These are phyloP conservation scores for Bufo gargarizans DNA, from an alignment of 2,113 vertebrate genomes.

Conservation along the genomic window DNA sequence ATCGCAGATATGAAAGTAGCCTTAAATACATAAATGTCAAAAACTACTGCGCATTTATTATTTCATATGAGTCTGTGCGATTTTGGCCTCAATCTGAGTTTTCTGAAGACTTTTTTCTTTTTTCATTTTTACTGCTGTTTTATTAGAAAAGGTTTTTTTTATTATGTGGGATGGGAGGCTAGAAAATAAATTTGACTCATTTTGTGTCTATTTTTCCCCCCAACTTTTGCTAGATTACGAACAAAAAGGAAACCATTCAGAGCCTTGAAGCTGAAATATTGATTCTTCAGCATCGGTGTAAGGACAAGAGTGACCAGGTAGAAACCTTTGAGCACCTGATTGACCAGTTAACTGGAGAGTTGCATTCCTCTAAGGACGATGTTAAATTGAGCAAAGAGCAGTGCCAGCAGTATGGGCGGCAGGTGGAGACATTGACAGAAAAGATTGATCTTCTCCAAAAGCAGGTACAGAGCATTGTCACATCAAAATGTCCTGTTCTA, in stretches of 20 bases:
- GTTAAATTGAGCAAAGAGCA: constrained; percentile 64
- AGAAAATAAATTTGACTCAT: neutral
- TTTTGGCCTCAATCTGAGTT: neutral
- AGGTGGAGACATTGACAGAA: constrained; percentile 59
- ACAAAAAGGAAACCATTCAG: constrained; percentile 60
- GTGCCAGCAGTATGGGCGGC: constrained; percentile 58
- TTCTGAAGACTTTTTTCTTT: neutral
- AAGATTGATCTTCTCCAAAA: constrained; percentile 65
- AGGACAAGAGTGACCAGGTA: constrained; percentile 68
- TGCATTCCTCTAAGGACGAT: constrained; percentile 64
- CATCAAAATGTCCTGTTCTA: neutral
- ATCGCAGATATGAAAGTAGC: neutral
- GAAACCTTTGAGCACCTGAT: constrained; percentile 69
- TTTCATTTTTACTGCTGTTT: too few species aligned
- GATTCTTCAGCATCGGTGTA: constrained; percentile 64
- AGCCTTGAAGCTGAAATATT: constrained; percentile 65
- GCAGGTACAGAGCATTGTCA: constrained; percentile 56
- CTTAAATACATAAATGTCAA: neutral
- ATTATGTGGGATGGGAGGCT: neutral
- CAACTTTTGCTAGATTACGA: constrained; percentile 56
- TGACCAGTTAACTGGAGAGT: constrained; percentile 69
- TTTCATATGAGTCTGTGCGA: neutral
- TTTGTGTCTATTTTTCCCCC: neutral
- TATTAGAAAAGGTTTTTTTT: neutral
- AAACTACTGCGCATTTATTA: neutral